A percentile compares a stretch with the other conserved stretches of the same genome.
Conservation (phyloP, 2,113 vertebrate species). For the Leptosomus discolor region DNA sequence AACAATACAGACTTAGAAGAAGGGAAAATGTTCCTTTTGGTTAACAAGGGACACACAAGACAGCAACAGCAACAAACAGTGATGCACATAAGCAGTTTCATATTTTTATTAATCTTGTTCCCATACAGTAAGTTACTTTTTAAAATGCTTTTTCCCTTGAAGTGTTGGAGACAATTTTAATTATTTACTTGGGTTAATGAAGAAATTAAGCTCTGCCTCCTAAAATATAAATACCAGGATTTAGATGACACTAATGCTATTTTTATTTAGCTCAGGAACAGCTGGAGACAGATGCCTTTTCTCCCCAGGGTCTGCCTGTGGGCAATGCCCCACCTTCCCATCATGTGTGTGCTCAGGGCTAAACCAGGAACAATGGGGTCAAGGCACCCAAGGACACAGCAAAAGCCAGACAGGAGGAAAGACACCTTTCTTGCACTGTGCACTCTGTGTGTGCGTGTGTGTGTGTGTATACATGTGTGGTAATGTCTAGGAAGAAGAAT, state of each 20-base stretch:
- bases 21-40: neutral
- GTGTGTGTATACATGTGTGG: neutral
- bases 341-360: neutral
- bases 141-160: neutral
- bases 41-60: neutral
- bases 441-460: neutral
- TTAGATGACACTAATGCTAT: neutral
- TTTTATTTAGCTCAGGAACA: neutral
- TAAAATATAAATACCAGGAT: neutral
- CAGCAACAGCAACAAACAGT: neutral
- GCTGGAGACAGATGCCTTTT: neutral
- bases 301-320: neutral
- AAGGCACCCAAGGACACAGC: neutral
- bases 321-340: neutral
- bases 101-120: neutral
- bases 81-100: neutral
- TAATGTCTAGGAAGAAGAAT: neutral
- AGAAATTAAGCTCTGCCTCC: constrained; percentile 1
- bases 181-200: constrained; percentile 37
- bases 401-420: neutral
- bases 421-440: neutral
- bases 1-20: neutral
- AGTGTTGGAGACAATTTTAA: constrained; percentile 14
- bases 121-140: neutral
- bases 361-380: neutral